Evolutionary conservation across 1,140 invertebrate genomes (phyloP).

Genomic region (Cotesia typhae): DNA sequence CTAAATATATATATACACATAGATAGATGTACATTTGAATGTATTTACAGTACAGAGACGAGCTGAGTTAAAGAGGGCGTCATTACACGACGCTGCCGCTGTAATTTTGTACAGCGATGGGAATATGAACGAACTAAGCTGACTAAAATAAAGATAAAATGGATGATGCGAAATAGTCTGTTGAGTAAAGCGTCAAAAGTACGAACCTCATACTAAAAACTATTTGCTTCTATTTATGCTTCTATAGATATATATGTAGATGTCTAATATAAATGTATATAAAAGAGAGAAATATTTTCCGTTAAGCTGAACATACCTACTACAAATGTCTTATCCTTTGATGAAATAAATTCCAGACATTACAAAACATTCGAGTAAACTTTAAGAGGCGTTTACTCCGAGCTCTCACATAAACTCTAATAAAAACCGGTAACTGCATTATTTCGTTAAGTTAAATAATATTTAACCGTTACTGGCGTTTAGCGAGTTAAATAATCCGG

Average conservation of each 20-base stretch:
- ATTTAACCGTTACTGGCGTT: too few species aligned
- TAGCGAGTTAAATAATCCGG: too few species aligned
- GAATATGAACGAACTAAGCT: background rate
- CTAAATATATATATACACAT: too few species aligned
- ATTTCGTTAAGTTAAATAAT: too few species aligned
- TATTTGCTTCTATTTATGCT: background rate
- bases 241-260: background rate
- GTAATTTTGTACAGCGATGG: slow-evolving; percentile 18
- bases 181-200: slow-evolving; percentile 7
- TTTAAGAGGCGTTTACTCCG: background rate
- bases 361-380: slow-evolving; percentile 8
- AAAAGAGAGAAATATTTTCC: slow-evolving; percentile 12
- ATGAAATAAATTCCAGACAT: slow-evolving; percentile 10
- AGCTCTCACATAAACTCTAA: background rate
- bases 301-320: slow-evolving; percentile 11
- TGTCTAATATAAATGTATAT: too few species aligned
- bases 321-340: slow-evolving; percentile 15
- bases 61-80: too few species aligned
- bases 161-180: slow-evolving; percentile 9
- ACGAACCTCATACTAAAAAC: background rate
- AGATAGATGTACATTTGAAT: too few species aligned
- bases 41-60: too few species aligned
- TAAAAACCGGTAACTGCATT: too few species aligned
- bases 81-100: background rate
- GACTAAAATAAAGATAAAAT: background rate